A percentile compares a stretch with the other conserved stretches of the same genome.
phyloP scores from a whole-genome alignment of 2,797 vertebrate genomes.

The Oryzias sinensis region DNA sequence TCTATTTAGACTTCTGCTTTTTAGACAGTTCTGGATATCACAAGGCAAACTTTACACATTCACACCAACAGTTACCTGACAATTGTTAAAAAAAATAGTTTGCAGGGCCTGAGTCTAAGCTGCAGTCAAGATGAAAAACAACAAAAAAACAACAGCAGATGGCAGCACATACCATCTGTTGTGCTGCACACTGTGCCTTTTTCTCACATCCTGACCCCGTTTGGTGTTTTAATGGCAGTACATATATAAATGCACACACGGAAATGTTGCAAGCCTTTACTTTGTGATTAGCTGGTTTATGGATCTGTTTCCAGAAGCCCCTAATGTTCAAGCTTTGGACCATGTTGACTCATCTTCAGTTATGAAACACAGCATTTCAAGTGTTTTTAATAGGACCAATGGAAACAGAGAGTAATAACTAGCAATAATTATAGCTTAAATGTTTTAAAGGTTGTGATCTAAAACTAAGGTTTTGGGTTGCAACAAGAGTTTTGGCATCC shows the following conservation, averaged over 20 bases:
- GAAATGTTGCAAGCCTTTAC: slow-evolving; percentile 26
- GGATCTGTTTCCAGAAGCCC: slow-evolving; percentile 16
- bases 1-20: not conserved
- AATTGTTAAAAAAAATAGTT: not conserved
- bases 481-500: no score
- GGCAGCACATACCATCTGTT: slow-evolving; percentile 56
- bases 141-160: slow-evolving; percentile 48
- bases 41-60: not conserved
- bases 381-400: slow-evolving; percentile 9
- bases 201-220: slow-evolving; percentile 1
- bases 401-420: slow-evolving; percentile 5
- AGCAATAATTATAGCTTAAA: slow-evolving; percentile 1
- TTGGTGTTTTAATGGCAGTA: slow-evolving; percentile 17
- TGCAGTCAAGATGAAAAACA: not conserved
- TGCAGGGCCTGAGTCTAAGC: not conserved
- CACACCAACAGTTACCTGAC: not conserved
- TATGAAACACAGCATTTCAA: slow-evolving; percentile 18
- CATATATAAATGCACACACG: slow-evolving; percentile 33
- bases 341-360: slow-evolving; percentile 47
- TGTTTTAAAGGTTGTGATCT: slow-evolving; percentile 3
- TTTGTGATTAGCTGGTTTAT: slow-evolving; percentile 34
- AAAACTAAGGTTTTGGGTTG: not conserved
- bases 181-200: not conserved
- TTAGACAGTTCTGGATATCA: not conserved
- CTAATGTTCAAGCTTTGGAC: slow-evolving; percentile 29